Percentiles rank a stretch among this genome's conserved stretches.
These are phyloP conservation scores for Montipora capricornis DNA, from an alignment of 64 coral and sea anemone species.

Conservation along the genomic window DNA sequence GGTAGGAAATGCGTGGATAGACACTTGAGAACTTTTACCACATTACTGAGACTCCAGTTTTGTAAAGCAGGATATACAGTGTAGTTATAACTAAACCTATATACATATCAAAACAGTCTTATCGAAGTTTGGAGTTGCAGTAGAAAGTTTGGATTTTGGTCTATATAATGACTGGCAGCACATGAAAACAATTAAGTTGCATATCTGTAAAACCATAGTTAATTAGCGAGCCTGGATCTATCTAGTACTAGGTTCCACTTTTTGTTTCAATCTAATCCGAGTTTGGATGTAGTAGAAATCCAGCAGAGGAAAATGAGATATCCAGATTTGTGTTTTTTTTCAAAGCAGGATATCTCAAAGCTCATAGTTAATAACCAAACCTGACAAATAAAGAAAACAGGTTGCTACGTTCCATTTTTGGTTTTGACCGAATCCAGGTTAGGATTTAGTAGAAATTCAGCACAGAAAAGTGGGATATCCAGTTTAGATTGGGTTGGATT, in stretches of 20 bases:
- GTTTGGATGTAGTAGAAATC: no score
- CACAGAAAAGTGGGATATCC: slow-evolving; percentile 18
- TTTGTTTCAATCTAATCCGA: no score
- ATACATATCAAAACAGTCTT: slow-evolving; percentile 10
- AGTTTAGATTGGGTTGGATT: background rate
- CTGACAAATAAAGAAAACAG: no score
- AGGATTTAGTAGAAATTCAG: background rate
- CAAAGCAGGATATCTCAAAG: background rate
- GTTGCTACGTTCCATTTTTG: background rate
- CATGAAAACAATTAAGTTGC: no score
- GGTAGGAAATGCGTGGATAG: slow-evolving; percentile 9
- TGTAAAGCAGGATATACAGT: slow-evolving; percentile 18
- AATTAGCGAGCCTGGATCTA: no score
- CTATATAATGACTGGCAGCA: no score
- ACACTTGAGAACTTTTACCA: slow-evolving; percentile 19
- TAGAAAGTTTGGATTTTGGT: no score
- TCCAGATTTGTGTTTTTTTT: background rate
- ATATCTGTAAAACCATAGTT: no score
- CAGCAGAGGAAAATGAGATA: no score
- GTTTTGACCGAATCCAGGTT: background rate
- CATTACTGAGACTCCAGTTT: background rate
- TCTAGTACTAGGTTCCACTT: no score
- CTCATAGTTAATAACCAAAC: no score
- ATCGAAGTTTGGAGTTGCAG: background rate
- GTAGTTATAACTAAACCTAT: slow-evolving; percentile 4